These are phyloP conservation scores for Prietella phreatophila DNA, from an alignment of 2,113 vertebrate species.

Conservation along the genomic window DNA sequence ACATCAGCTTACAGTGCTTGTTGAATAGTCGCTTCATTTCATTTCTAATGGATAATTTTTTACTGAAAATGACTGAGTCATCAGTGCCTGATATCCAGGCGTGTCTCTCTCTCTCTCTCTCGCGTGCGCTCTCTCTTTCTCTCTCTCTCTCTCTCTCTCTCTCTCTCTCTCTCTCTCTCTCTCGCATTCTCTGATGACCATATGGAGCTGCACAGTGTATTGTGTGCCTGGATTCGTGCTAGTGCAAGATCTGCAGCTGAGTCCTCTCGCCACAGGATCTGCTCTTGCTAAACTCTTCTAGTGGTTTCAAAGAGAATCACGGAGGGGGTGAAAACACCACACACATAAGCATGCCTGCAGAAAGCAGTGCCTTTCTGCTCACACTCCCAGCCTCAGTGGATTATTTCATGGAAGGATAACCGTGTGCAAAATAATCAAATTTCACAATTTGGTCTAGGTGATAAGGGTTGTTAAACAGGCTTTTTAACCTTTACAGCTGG, in stretches of 20 bases:
- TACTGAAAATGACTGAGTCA: constrained; percentile 20
- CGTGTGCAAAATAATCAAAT: background rate
- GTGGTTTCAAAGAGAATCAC: constrained; percentile 24
- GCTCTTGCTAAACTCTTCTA: constrained; percentile 20
- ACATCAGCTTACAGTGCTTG: background rate
- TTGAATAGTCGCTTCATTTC: constrained; percentile 20
- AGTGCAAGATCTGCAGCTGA: constrained; percentile 23
- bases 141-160: background rate
- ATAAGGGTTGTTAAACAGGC: background rate
- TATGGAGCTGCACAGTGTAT: background rate
- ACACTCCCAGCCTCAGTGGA: background rate
- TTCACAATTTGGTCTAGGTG: background rate
- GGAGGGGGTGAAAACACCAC: background rate
- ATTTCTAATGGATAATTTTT: background rate
- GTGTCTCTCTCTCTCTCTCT: background rate
- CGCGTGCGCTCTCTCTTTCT: background rate
- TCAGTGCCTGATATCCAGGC: background rate
- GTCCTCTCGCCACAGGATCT: constrained; percentile 21
- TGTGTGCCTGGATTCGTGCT: constrained; percentile 1
- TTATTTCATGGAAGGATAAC: background rate
- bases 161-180: background rate
- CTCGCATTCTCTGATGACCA: constrained; percentile 4
- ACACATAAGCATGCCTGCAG: background rate
- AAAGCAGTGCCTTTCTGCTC: background rate
- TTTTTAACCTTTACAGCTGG: background rate